Percentiles rank a stretch among this genome's conserved stretches.
Conservation (phyloP, 2,797 vertebrate species). For the Gallinago solitaria region DNA sequence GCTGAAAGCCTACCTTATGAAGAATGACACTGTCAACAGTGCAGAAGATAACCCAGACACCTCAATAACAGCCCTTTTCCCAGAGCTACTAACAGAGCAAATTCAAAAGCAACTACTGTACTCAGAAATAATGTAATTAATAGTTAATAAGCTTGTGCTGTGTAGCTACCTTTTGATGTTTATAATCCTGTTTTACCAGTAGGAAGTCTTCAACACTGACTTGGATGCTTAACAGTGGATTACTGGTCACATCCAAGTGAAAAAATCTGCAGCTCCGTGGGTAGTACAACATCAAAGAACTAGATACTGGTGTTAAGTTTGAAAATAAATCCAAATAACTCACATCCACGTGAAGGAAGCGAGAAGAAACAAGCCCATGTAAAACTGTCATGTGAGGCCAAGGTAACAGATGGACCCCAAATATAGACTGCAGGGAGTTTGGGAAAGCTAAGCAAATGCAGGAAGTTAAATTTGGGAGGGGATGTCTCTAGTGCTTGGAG, state of each 20-base stretch:
- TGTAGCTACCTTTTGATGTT: constrained; percentile 4
- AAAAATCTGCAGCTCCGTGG: not conserved
- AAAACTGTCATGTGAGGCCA: not conserved
- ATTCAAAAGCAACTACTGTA: not conserved
- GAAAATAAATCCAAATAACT: not conserved
- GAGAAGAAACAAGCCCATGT: not conserved
- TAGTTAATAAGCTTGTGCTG: not conserved
- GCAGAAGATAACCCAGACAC: not conserved
- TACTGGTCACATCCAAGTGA: not conserved
- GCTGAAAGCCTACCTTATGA: not conserved
- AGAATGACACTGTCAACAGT: not conserved
- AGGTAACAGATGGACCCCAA: constrained; percentile 15
- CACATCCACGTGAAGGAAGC: not conserved
- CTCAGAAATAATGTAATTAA: not conserved
- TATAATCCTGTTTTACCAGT: not conserved
- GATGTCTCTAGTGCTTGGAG: not conserved
- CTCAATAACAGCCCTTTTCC: not conserved
- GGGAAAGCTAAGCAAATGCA: not conserved
- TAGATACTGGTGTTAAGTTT: not conserved
- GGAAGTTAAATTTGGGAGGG: not conserved
- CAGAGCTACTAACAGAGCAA: not conserved
- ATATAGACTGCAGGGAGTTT: not conserved
- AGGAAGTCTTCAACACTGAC: not conserved
- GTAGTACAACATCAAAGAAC: not conserved
- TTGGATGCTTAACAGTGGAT: not conserved